Percentiles rank a stretch among this genome's conserved stretches.
Conservation (phyloP, 2,888 invertebrate species). For the Meteorus cinctellus region DNA sequence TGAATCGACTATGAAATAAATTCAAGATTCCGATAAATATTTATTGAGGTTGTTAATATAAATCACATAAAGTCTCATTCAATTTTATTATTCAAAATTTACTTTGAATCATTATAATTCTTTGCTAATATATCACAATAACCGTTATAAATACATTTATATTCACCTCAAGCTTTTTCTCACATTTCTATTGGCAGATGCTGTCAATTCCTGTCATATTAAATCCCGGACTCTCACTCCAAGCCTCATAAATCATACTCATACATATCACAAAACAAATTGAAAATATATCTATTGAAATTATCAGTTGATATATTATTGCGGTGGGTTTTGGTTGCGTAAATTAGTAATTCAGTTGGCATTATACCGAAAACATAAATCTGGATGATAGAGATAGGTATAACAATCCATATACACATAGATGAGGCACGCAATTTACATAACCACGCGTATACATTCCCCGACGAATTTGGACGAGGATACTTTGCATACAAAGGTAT, state of each 20-base stretch:
- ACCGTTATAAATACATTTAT: no score
- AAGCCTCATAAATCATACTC: slow-evolving; percentile 10
- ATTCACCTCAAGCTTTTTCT: background rate
- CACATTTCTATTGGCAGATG: slow-evolving; percentile 50
- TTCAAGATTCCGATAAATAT: no score
- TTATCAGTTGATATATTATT: slow-evolving; percentile 44
- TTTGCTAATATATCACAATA: no score
- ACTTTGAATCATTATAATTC: no score
- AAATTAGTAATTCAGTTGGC: slow-evolving; percentile 60
- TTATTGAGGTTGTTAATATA: no score
- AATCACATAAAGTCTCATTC: no score
- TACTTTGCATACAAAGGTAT: slow-evolving; percentile 61
- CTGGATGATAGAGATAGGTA: slow-evolving; percentile 36
- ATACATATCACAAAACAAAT: slow-evolving; percentile 38
- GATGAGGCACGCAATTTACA: slow-evolving; percentile 57
- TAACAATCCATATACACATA: background rate
- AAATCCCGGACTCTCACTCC: slow-evolving; percentile 46
- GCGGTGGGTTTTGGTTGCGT: slow-evolving; percentile 40
- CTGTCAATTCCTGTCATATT: slow-evolving; percentile 47
- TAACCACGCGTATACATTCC: slow-evolving; percentile 53
- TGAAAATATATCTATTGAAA: slow-evolving; percentile 52
- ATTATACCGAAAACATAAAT: slow-evolving; percentile 61
- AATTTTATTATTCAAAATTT: no score
- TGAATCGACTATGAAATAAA: no score
- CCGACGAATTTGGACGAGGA: slow-evolving; percentile 56